Evolutionary conservation across 92 coral and sea anemone genomes (phyloP).

Genomic region (Parazoanthus swiftii): DNA sequence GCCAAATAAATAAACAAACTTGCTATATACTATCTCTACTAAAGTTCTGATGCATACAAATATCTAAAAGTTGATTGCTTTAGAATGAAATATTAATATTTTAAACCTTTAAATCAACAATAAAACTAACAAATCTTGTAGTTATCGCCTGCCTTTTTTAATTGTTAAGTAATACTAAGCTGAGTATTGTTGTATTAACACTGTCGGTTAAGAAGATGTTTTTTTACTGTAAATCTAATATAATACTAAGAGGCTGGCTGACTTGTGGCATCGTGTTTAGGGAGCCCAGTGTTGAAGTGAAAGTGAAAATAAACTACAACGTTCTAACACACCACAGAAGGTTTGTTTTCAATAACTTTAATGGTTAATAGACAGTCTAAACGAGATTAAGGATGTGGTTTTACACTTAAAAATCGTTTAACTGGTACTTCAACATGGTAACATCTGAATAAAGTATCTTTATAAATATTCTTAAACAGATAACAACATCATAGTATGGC

Average conservation of each 20-base stretch:
- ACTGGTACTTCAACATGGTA: no score
- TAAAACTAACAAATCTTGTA: background rate
- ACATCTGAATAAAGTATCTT: background rate
- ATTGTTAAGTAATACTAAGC: no score
- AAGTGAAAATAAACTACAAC: conserved; percentile 91
- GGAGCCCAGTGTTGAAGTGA: conserved; percentile 68
- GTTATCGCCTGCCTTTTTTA: background rate
- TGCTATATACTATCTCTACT: background rate
- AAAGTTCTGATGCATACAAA: background rate
- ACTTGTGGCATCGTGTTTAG: conserved; percentile 61
- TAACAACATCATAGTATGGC: no score
- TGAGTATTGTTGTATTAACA: background rate
- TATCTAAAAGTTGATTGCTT: no score
- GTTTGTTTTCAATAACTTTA: conserved; percentile 61
- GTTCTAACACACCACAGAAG: conserved; percentile 91
- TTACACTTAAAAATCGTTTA: no score
- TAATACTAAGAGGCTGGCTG: conserved; percentile 5
- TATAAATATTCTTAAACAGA: background rate
- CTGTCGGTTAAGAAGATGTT: background rate
- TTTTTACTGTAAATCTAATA: background rate
- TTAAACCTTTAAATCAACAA: background rate
- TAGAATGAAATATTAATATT: no score
- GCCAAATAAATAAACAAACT: no score
- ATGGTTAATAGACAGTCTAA: conserved; percentile 18
- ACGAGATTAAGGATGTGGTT: background rate